phyloP scores from a whole-genome alignment of 2,888 invertebrate species.

The Eupeodes luniger region DNA sequence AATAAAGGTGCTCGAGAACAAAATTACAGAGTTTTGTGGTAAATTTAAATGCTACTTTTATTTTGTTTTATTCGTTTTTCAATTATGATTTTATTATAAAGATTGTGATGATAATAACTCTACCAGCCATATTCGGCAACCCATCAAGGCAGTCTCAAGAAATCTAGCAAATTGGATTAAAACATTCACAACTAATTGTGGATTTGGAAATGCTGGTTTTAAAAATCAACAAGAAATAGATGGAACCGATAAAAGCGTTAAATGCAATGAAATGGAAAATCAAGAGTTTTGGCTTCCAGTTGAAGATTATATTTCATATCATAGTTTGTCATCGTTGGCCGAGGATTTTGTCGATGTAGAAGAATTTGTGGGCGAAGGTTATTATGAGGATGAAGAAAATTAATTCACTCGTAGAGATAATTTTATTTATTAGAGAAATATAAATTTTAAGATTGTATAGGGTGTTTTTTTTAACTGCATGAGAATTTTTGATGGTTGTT shows the following conservation, averaged over 20 bases:
- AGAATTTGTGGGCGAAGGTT: slow-evolving; percentile 50
- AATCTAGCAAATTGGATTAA: slow-evolving; percentile 83
- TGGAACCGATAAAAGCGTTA: not conserved
- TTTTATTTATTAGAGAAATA: not conserved
- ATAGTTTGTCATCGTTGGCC: slow-evolving; percentile 23
- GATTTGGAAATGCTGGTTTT: slow-evolving; percentile 78
- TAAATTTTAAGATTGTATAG: too few species aligned
- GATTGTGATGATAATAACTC: slow-evolving; percentile 80
- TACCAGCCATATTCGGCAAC: slow-evolving; percentile 79
- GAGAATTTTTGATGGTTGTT: too few species aligned
- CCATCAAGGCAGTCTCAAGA: slow-evolving; percentile 81
- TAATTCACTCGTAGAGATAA: not conserved
- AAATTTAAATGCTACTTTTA: slow-evolving; percentile 20
- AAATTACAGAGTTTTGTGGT: slow-evolving; percentile 81
- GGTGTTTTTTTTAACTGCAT: too few species aligned
- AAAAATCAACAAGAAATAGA: slow-evolving; percentile 9
- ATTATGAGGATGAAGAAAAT: slow-evolving; percentile 54
- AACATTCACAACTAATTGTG: slow-evolving; percentile 81
- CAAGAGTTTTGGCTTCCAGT: slow-evolving; percentile 80
- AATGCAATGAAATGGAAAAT: slow-evolving; percentile 44
- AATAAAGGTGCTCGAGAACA: slow-evolving; percentile 79
- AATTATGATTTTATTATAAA: slow-evolving; percentile 60
- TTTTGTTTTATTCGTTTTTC: not conserved
- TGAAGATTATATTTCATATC: slow-evolving; percentile 80
- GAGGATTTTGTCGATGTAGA: slow-evolving; percentile 75